phyloP scores from a whole-genome alignment of 2,797 vertebrate species.

The Ptychobarbus kaznakovi region DNA sequence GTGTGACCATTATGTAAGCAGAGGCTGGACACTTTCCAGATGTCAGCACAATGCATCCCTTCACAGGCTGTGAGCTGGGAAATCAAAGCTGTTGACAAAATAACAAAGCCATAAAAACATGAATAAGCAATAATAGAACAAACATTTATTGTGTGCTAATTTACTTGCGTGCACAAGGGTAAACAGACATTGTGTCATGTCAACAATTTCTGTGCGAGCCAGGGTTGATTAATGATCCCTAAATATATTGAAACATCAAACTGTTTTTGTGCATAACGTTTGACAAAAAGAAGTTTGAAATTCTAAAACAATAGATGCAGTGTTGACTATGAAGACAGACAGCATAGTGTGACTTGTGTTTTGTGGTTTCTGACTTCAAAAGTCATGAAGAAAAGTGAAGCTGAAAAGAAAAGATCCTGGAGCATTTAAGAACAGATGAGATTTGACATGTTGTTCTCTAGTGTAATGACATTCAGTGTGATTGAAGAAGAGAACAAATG shows the following conservation, averaged over 20 bases:
- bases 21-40: not conserved
- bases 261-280: too few species aligned
- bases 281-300: not conserved
- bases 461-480: not conserved
- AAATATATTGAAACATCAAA: not conserved
- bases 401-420: not conserved
- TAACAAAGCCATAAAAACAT: not conserved
- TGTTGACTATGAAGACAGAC: not conserved
- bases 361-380: not conserved
- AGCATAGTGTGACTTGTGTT: not conserved
- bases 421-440: not conserved
- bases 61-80: not conserved
- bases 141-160: not conserved
- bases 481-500: not conserved
- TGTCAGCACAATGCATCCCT: not conserved
- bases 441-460: not conserved
- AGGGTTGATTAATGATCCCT: not conserved
- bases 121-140: not conserved
- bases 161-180: not conserved
- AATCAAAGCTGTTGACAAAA: not conserved
- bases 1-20: not conserved
- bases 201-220: too few species aligned
- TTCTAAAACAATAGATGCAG: not conserved
- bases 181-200: not conserved
- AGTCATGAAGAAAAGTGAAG: not conserved